Percentiles rank a stretch among this genome's conserved stretches.
These are phyloP conservation scores for Frankliniella intonsa DNA, from an alignment of 2,888 invertebrate genomes.

Conservation along the genomic window DNA sequence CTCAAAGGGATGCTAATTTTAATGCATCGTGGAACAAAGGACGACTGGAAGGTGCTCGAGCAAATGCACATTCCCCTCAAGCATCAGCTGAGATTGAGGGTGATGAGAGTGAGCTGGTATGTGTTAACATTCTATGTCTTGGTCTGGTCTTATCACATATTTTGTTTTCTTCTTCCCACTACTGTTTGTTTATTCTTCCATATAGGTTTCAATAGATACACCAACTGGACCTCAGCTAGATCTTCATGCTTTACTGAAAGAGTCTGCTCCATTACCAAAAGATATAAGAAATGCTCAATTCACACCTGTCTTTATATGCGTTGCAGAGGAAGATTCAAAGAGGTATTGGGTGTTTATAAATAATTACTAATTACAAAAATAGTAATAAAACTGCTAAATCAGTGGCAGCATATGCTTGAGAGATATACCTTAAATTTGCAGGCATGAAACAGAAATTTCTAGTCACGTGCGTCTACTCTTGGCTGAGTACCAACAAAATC, in stretches of 20 bases:
- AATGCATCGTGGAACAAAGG: conserved; percentile 6
- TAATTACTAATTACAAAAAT: not conserved
- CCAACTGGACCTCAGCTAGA: conserved; percentile 67
- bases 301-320: conserved; percentile 55
- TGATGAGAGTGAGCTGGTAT: conserved; percentile 71
- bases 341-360: not conserved
- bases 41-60: not conserved
- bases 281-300: conserved; percentile 43
- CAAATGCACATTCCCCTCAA: conserved; percentile 50
- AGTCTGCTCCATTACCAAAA: conserved; percentile 43
- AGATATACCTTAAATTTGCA: not conserved
- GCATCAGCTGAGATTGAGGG: conserved; percentile 80
- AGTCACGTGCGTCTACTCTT: conserved; percentile 60
- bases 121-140: conserved; percentile 33
- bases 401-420: not conserved
- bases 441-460: conserved; percentile 40
- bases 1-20: not conserved
- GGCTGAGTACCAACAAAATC: conserved; percentile 56
- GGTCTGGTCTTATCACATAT: too few species aligned
- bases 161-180: not conserved
- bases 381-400: not conserved
- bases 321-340: conserved; percentile 53
- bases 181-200: not conserved
- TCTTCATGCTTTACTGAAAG: conserved; percentile 64
- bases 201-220: conserved; percentile 57